Conservation (phyloP, 2,113 vertebrate species). For the Trogon surrucura region DNA sequence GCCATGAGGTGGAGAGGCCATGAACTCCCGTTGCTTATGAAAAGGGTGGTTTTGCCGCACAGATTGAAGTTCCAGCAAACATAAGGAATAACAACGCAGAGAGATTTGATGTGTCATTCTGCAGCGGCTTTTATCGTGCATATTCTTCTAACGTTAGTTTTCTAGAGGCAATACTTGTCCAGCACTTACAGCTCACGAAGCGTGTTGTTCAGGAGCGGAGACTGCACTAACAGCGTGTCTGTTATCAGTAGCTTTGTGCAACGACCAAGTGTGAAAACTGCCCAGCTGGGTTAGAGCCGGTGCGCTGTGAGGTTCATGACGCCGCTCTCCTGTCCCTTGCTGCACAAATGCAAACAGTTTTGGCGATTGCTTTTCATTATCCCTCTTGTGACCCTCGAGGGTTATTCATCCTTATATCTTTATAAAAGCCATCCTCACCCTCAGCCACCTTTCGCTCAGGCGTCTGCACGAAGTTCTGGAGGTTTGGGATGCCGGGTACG, state of each 20-base stretch:
- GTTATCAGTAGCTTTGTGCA: background rate
- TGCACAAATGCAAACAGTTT: background rate
- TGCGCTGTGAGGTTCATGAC: background rate
- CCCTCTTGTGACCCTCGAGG: background rate
- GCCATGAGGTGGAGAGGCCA: background rate
- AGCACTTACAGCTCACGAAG: background rate
- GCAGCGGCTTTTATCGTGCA: background rate
- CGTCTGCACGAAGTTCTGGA: background rate
- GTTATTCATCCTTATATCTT: background rate
- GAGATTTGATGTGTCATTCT: background rate
- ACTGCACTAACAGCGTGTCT: background rate
- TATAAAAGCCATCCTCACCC: background rate
- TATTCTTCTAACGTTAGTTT: background rate
- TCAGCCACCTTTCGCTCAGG: background rate
- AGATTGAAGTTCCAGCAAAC: background rate
- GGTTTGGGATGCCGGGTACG: background rate
- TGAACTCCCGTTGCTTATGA: background rate
- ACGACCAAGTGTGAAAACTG: background rate
- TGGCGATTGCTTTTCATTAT: background rate
- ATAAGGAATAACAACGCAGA: background rate
- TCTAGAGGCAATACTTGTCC: background rate
- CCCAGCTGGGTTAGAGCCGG: background rate
- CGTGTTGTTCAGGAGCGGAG: background rate
- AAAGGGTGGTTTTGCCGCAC: background rate
- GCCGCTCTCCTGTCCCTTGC: background rate